Base-by-base conservation (phyloP, 2,797 vertebrate genomes). In the Enoplosus armatus region DNA sequence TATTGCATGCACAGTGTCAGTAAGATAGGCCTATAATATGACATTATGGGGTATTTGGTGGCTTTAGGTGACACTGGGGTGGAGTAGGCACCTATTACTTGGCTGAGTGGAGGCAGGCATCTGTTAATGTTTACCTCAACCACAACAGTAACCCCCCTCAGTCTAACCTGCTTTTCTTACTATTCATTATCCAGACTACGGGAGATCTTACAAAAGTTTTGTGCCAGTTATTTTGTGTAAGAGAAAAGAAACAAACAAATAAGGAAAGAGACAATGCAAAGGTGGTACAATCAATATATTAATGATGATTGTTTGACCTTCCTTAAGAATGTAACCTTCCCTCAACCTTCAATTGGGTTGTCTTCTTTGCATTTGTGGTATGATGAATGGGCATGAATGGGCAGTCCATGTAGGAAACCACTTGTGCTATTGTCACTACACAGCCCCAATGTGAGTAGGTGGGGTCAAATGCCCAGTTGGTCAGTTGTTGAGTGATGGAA, bases 71-170 rank as follows among this genome's bases (percentile, higher is more conserved):
- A 82, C 80, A 72, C 39, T 70, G 18, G 68, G 61, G n/a, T 29
- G 60, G 47, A 80, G 27, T 22, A 58, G 78, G 41, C 50, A 82
- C 11, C 64, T 69, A 68, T 79, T 84, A 78, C 58, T 77, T 82
- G 56, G 26, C 62, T 62, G 66, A 59, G 54, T 50, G 45, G 35
- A 35, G 27, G 75, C 24, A 70, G 70, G 53, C 47, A 78, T 83
- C 75, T 83, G 82, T 85, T 83, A 86, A 75, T 88, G 67, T 92
- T 90, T 85, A 83, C 67, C 62, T 72, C 41, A 67, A 33, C 62
- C 70, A 81, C 71, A 80, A 72, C 67, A 81, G 50, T 71, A 77
- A 80, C 70, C 74, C 26, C 61, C 39, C 41, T 69, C 66, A 74
- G 39, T 59, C 77, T 58, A 77, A 82, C 75, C 72, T 51, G 55